These are phyloP conservation scores for Hemicentrotus pulcherrimus DNA, from an alignment of 35 echinoderm and acorn worm genomes.

Conservation along the genomic window DNA sequence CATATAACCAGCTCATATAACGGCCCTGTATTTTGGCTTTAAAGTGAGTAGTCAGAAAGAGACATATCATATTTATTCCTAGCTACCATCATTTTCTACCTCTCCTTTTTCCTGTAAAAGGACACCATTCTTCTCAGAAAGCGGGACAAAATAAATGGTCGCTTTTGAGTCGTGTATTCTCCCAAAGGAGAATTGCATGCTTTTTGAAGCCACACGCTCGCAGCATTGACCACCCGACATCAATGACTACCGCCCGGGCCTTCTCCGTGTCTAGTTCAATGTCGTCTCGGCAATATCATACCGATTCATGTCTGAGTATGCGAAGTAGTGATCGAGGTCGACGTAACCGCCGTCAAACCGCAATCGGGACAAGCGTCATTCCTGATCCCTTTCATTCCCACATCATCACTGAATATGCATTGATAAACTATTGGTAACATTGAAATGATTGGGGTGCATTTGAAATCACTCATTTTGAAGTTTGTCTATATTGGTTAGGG, in stretches of 20 bases:
- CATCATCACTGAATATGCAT: too few relatives aligned
- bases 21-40: not conserved
- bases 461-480: not conserved
- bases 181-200: not conserved
- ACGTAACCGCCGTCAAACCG: not conserved
- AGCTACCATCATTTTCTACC: not conserved
- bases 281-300: not conserved
- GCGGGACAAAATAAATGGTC: not conserved
- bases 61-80: not conserved
- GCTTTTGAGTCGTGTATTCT: not conserved
- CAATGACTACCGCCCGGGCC: not conserved
- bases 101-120: not conserved
- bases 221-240: not conserved
- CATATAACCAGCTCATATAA: too few relatives aligned
- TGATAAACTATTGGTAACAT: not conserved
- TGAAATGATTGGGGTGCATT: not conserved
- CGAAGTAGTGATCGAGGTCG: not conserved
- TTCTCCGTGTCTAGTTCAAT: not conserved
- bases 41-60: not conserved
- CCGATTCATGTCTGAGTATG: not conserved
- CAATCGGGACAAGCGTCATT: not conserved
- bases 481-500: not conserved
- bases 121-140: not conserved
- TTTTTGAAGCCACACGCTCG: not conserved
- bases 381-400: not conserved